phyloP scores from a whole-genome alignment of 2,797 vertebrate genomes.

The Aratinga solstitialis region DNA sequence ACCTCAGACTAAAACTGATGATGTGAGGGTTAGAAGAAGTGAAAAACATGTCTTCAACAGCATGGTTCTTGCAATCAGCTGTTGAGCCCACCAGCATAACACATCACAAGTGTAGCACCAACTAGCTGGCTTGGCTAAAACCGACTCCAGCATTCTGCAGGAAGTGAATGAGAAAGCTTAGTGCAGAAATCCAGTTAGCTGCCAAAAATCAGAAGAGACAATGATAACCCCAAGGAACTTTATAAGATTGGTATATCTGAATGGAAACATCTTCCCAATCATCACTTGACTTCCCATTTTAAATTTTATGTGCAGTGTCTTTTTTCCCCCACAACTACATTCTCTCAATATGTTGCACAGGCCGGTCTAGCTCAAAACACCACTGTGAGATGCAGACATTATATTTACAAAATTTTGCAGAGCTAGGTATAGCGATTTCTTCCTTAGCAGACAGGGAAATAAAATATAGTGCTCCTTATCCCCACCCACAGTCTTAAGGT shows the following conservation, averaged over 20 bases:
- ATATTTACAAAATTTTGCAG: not conserved
- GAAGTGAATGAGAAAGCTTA: not conserved
- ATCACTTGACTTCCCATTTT: not conserved
- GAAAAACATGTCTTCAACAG: not conserved
- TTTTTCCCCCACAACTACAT: not conserved
- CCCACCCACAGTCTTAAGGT: fast-evolving
- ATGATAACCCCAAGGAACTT: not conserved
- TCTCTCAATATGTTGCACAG: not conserved
- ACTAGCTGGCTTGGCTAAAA: not conserved
- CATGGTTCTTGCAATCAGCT: not conserved
- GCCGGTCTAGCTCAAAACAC: not conserved
- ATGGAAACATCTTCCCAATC: not conserved
- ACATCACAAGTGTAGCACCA: not conserved
- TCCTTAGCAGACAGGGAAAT: not conserved
- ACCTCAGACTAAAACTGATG: not conserved
- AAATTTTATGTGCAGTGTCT: not conserved
- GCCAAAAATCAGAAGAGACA: not conserved
- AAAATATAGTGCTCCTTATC: not conserved
- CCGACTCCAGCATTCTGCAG: not conserved
- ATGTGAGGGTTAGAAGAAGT: not conserved
- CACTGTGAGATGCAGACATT: not conserved
- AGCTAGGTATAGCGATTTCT: not conserved
- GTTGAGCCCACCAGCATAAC: not conserved
- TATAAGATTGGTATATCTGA: not conserved
- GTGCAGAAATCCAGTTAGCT: not conserved